A percentile compares a stretch with the other conserved stretches of the same genome.
Evolutionary conservation across 2,797 vertebrate genomes (phyloP).

Genomic region (Emydoidea blandingii): DNA sequence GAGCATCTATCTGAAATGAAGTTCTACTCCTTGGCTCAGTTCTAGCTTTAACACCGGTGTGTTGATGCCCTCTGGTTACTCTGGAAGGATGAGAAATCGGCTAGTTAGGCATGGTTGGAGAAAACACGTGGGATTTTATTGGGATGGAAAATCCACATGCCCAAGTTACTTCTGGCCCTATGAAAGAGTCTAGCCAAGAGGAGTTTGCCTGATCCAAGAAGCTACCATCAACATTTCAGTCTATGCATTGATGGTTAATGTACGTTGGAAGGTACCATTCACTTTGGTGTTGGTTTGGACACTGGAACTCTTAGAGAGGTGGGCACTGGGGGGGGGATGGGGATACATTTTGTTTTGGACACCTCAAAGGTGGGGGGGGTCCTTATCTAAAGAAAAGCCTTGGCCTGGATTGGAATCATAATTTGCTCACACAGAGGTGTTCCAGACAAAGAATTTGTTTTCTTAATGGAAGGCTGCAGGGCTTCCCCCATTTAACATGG

Average conservation of each 20-base stretch:
- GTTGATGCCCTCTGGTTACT: background rate
- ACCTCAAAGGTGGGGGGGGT: background rate
- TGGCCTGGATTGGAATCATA: background rate
- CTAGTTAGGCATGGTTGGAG: background rate
- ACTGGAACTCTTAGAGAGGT: background rate
- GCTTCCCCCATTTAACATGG: background rate
- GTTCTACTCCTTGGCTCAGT: background rate
- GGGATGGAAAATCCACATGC: background rate
- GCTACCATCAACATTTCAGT: background rate
- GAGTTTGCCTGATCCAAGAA: background rate
- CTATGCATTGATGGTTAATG: background rate
- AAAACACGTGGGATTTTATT: background rate
- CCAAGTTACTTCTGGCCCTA: background rate
- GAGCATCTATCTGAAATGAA: background rate
- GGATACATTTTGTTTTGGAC: rapidly evolving
- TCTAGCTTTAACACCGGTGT: background rate
- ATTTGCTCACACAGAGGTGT: rapidly evolving
- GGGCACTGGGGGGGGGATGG: rapidly evolving
- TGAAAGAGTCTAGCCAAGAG: background rate
- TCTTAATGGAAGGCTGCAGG: rapidly evolving
- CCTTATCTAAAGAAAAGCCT: rapidly evolving
- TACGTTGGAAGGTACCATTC: rapidly evolving
- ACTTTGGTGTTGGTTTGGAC: background rate
- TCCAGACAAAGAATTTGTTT: background rate
- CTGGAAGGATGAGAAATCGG: background rate